phyloP scores from a whole-genome alignment of 2,113 vertebrate genomes.

The Malurus alboscapulatus region DNA sequence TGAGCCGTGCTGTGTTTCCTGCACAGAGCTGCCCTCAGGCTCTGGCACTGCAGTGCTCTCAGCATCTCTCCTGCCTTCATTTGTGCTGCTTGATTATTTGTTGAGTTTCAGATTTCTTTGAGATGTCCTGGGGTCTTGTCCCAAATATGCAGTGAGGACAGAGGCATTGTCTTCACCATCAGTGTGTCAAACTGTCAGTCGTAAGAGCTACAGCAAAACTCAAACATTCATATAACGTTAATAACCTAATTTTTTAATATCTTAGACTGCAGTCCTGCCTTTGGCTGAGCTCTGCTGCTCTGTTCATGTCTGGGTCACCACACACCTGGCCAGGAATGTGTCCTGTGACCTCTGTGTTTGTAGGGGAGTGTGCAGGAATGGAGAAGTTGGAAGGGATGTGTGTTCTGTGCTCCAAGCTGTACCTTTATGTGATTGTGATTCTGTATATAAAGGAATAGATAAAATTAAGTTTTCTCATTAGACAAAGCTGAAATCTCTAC shows the following conservation, averaged over 20 bases:
- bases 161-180: background rate
- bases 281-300: background rate
- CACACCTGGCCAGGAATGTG: background rate
- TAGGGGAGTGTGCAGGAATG: background rate
- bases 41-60: background rate
- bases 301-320: background rate
- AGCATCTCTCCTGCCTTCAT: background rate
- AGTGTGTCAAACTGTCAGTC: background rate
- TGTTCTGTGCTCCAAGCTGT: background rate
- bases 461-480: background rate
- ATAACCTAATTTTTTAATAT: background rate
- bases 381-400: background rate
- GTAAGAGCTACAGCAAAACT: background rate
- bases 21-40: background rate
- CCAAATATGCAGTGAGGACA: background rate
- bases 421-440: background rate
- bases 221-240: fast-evolving
- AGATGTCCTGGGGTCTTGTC: background rate
- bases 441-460: background rate
- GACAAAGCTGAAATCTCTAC: background rate
- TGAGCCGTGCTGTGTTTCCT: fast-evolving
- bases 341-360: background rate
- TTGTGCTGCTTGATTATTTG: background rate
- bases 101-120: background rate
- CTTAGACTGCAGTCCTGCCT: background rate